Evolutionary conservation across 2,797 vertebrate species (phyloP).

Genomic region (Hydrophis major): DNA sequence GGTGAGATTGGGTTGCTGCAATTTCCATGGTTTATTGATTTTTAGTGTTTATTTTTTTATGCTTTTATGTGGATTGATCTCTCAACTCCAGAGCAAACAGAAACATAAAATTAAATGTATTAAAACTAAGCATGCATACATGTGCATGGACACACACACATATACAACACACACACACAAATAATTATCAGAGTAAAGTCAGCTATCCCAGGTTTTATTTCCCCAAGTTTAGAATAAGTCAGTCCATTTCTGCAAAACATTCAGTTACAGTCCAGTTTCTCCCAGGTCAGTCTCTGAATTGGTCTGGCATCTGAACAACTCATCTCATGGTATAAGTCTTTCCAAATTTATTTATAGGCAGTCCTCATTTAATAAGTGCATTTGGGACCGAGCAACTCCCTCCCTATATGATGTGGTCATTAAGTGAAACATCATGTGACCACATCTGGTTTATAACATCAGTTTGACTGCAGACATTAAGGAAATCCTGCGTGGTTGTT

Average conservation of each 20-base stretch:
- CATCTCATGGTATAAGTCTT: too few species aligned
- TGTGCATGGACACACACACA: accelerated
- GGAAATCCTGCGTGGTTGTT: too few species aligned
- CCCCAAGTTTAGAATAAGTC: background rate
- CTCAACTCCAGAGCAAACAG: background rate
- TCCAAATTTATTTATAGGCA: too few species aligned
- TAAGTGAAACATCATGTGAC: too few species aligned
- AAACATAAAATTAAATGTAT: background rate
- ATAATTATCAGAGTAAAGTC: background rate
- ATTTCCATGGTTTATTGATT: background rate
- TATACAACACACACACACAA: background rate
- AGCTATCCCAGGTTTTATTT: background rate
- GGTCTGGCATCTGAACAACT: background rate
- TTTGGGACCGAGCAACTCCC: too few species aligned
- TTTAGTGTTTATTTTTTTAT: background rate
- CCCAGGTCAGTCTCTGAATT: background rate
- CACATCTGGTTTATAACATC: too few species aligned
- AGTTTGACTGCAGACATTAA: too few species aligned
- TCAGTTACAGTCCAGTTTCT: background rate
- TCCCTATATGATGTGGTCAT: too few species aligned
- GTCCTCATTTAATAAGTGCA: too few species aligned
- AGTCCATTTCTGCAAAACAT: background rate
- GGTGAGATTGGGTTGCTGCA: background rate
- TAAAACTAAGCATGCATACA: background rate
- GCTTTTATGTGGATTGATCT: background rate